Base-by-base conservation (phyloP, 2,888 invertebrate species). In the Aquatica leii region DNA sequence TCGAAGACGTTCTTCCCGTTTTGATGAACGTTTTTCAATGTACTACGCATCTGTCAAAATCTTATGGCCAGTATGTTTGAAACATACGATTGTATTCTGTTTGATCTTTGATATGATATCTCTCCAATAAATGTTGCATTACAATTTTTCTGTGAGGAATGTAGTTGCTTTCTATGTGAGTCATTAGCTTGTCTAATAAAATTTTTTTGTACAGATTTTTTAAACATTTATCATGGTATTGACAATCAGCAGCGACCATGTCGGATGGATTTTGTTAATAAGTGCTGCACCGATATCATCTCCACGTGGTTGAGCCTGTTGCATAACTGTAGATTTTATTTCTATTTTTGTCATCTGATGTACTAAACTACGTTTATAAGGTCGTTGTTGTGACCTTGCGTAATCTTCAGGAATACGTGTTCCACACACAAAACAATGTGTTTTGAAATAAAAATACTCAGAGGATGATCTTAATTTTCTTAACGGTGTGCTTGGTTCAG, bases 61-160 rank as follows among this genome's bases (percentile, higher is more conserved):
- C 11, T 43, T 43, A 15, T 43, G 43, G 3, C 8, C 43, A n/a
- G 43, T 43, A 43, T 43, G n/a, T 43, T 43, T 43, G 14, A 43
- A 43, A 43, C 43, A 14, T 14, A 15, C 43, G n/a, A 43, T 43
- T 37, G 37, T 37, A 37, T 37, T 37, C 3, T 37, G n/a, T 37
- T 37, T 37, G 37, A 37, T 37, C 5, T 37, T 37, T 11, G 37
- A 8, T 8, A 37, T 37, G 43, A 41, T 54, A 54, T 54, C 41
- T 54, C 41, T 40, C 21, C 14, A 54, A 21, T 54, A 54, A 54
- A 54, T 54, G 53, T n/a, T 54, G n/a, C 21, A 54, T 54, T 54
- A 54, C 41, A 18, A 41, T 41, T 54, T 54, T 54, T 41, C 52
- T 54, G 40, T 54, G 18, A 41, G 11, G 37, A 37, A 37, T 37